Base-by-base conservation (phyloP, 2,888 invertebrate genomes). In the Mesorhabditis spiculigera region DNA sequence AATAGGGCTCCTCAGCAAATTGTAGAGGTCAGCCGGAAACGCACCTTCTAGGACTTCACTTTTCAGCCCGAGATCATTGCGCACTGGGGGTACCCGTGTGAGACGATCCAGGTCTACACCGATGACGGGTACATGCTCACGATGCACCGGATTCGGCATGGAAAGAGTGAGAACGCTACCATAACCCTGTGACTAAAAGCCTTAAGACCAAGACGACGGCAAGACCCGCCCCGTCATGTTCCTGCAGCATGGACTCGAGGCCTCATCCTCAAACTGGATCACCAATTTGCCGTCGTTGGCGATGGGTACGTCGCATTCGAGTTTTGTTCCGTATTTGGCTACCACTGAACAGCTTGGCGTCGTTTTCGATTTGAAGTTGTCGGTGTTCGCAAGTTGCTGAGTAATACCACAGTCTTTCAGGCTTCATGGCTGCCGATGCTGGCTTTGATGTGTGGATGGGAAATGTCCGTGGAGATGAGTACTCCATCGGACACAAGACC, bases 391-490 rank as follows among this genome's bases (percentile, higher is more conserved):
- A 50, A 50, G 50, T 50, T 50, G 50, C 13, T 50, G 50, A 50
- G 50, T 50, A n/a, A 50, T 50, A 13, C 58, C 58, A 67, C 58
- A 4, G 4, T 16, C 68, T 72, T 68, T 66, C 72, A 72, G 84
- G 74, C 0, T 84, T 75, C 84, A 85, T 84, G n/a, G 78, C 80
- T 16, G 82, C 83, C 43, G 86, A 80, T 88, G 81, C 87, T 87
- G 89, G 92, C 88, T 70, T 92, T 89, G 87, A 89, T 91, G 81
- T 88, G 89, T 94, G 93, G 93, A 81, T 94, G 77, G 93, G 92
- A 4, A 94, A 94, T 86, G 90, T 90, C 8, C 89, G 93, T 77
- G 94, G 93, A 0, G 93, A 93, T 84, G 90, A 90, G 0, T 93
- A 92, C 85, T 91, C 91, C 4, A 88, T 89, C 79, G 69, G 71